Conservation (phyloP, 2,113 vertebrate species). For the Nestor notabilis region DNA sequence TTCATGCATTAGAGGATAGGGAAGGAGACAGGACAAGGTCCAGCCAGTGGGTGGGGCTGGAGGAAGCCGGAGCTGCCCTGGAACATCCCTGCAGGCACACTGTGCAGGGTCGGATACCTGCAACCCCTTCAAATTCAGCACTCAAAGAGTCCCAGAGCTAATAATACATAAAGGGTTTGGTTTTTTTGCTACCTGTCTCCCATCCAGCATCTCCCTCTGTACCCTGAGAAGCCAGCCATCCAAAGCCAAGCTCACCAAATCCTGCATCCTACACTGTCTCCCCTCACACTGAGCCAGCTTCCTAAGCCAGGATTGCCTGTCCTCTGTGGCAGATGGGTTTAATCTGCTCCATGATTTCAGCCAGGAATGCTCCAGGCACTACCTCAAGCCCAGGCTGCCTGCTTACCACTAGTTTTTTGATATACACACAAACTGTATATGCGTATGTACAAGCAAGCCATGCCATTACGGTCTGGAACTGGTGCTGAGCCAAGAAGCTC, state of each 20-base stretch:
- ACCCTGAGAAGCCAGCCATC: not conserved
- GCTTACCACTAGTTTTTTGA: not conserved
- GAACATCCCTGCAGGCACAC: not conserved
- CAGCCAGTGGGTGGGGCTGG: not conserved
- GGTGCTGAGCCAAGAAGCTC: not conserved
- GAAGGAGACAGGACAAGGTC: not conserved
- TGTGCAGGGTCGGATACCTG: not conserved
- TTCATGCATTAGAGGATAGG: not conserved
- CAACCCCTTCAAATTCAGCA: not conserved
- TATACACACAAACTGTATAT: accelerated
- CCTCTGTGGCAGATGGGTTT: not conserved
- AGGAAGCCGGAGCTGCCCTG: not conserved
- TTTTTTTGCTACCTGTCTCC: not conserved
- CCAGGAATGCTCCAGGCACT: not conserved
- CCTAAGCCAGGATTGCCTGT: not conserved
- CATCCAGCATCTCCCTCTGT: not conserved
- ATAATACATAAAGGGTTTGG: not conserved
- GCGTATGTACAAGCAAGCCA: accelerated
- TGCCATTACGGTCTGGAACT: not conserved
- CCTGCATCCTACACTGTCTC: not conserved
- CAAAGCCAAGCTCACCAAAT: not conserved
- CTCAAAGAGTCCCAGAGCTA: not conserved
- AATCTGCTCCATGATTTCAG: not conserved
- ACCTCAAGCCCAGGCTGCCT: not conserved
- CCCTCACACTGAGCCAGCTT: not conserved